A percentile compares a stretch with the other conserved stretches of the same genome.
These are phyloP conservation scores for Pseudomugil tenellus DNA, from an alignment of 2,797 vertebrate species.

Conservation along the genomic window DNA sequence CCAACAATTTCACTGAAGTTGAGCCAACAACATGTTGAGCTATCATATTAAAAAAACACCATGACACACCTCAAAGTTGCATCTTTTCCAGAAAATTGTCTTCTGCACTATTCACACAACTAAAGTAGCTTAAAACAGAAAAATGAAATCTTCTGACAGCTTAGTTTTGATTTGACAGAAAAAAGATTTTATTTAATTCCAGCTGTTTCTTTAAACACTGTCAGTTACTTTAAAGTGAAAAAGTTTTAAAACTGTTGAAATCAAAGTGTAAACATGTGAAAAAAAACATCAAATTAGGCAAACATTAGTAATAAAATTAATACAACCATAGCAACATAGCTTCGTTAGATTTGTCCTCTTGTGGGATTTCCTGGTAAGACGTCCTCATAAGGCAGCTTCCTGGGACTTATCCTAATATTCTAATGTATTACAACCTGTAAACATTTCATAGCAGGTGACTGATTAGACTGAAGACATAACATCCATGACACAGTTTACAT, in stretches of 20 bases:
- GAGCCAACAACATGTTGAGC: too few relatives aligned
- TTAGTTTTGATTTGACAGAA: background rate
- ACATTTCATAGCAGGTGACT: constrained; percentile 20
- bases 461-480: too few relatives aligned
- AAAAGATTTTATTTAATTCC: constrained; percentile 32
- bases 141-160: background rate
- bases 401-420: background rate
- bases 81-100: too few relatives aligned
- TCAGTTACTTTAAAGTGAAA: constrained; percentile 17
- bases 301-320: constrained; percentile 35
- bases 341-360: constrained; percentile 18
- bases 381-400: constrained; percentile 15
- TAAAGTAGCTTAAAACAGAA: too few relatives aligned
- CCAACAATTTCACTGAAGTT: too few relatives aligned
- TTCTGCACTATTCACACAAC: too few relatives aligned
- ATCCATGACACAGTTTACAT: constrained; percentile 13
- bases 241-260: constrained; percentile 18
- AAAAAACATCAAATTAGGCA: constrained; percentile 25
- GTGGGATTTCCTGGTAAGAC: background rate
- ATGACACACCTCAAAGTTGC: too few relatives aligned
- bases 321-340: background rate
- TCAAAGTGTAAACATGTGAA: constrained; percentile 9
- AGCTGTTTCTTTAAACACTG: background rate
- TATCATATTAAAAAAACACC: too few relatives aligned
- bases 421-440: constrained; percentile 15